Base-by-base conservation (phyloP, 2,113 vertebrate genomes). In the Lepus timidus region DNA sequence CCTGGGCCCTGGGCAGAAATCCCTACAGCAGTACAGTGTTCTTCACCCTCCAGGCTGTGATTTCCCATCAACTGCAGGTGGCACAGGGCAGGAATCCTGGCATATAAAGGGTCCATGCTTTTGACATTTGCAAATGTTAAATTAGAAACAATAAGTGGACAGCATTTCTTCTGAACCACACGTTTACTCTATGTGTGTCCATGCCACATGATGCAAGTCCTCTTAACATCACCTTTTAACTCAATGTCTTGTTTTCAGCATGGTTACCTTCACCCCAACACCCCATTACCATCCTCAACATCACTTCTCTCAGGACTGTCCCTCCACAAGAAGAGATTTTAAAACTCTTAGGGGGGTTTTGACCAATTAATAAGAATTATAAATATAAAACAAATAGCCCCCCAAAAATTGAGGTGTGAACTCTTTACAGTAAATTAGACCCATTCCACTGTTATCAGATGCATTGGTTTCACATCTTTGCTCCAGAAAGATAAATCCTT, bases 261-360 rank as follows among this genome's bases (percentile, higher is more conserved):
- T 3, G 9, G 20, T 36, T 85, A 9, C 12, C 31, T 73, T 58
- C n/a, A 17, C 4, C 16, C 19, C 4, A 8, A 2, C 6, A 2
- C 36, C 14, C n/a, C 29, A 61, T 25, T 13, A 51, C 52, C 4
- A 4, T 10, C 20, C 49, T 62, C 23, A 68, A 8, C 6, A 49
- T 6, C 9, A 67, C n/a, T 36, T 79, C 27, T 65, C 12, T 74
- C 25, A 36, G 4, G 1, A 51, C 71, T 8, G 31, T 62, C 27
- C 25, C 86, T 65, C 79, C 61, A n/a, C 68, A 71, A 78, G 29
- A 92, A 86, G n/a, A 1, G 64, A 20, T 88, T 95, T 58, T 61
- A 65, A 49, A 55, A 49, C 3, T 55, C 64, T 65, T 52, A 68
- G 14, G 27, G 65, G 33, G 58, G 25, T 33, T 73, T 88, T 88